Evolutionary conservation across 2,888 invertebrate genomes (phyloP), one percentile per base, ranked within the genome.

Genomic region (Antheraea yamamai): DNA sequence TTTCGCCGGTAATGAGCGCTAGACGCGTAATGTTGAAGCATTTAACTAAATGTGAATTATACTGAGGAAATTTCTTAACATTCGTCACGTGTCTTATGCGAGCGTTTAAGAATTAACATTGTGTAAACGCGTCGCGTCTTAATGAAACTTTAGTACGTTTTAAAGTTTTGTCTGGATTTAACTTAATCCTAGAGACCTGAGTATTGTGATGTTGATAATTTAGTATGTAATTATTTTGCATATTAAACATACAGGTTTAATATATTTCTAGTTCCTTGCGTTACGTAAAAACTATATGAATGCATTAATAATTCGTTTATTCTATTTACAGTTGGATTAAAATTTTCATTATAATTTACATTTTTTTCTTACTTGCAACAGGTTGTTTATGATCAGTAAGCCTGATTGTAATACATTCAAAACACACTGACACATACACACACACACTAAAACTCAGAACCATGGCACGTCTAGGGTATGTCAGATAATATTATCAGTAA

Each of bases 1-100:
- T 87, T 83, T 84, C 80, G 78, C 82, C 80, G 74, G 85, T 89
- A 88, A 91, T 87, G 89, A 88, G 83, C 77, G 84, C 78, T 74
- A 16, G 83, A 83, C 84, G 64, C 64, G 85, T 82, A 70, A 70
- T 70, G 70, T 39, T 39, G 70, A 20, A 39, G 70, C 70, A 81
- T 84, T 85, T 81, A 83, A 82, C 82, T 86, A 81, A 87, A 87
- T 82, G 85, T 82, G 83, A 84, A 81, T 81, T 81, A 66, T 66
- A 84, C 83, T 85, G 77, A 85, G 81, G 82, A 83, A 86, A 84
- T 85, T 84, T 81, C 84, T 80, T 78, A 79, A 78, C 86, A 88
- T 89, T 85, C 86, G 82, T 90, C 83, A 82, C 81, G 64, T 51
- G 74, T 55, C 70, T 70, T 70, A 70, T 73, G 78, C 76, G 77